phyloP scores from a whole-genome alignment of 2,888 invertebrate species.

The Lacanobia wlatinum region DNA sequence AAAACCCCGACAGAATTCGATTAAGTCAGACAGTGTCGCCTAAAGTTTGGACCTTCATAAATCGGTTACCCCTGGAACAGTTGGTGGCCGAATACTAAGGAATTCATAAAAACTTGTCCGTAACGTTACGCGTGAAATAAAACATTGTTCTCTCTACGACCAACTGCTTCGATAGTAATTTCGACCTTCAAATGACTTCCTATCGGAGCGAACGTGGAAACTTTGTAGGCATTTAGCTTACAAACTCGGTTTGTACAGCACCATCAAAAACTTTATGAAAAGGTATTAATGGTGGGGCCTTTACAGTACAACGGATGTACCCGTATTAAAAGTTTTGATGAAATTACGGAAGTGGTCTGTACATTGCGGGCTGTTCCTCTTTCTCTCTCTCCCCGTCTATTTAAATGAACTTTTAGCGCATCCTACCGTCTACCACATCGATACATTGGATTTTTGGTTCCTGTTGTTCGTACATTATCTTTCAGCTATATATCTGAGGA shows the following conservation, averaged over 20 bases:
- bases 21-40: conserved; percentile 70
- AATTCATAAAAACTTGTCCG: conserved; percentile 66
- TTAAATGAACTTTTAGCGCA: conserved; percentile 22
- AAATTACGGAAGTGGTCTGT: conserved; percentile 40
- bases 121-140: conserved; percentile 42
- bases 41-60: conserved; percentile 72
- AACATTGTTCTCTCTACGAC: conserved; percentile 39
- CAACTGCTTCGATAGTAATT: conserved; percentile 52
- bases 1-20: conserved; percentile 73
- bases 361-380: conserved; percentile 6
- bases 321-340: conserved; percentile 64
- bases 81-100: conserved; percentile 60
- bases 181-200: conserved; percentile 44
- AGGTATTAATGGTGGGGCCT: conserved; percentile 55
- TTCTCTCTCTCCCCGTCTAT: conserved; percentile 1
- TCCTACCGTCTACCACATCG: conserved; percentile 13
- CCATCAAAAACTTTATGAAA: conserved; percentile 56
- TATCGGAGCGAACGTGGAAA: conserved; percentile 48
- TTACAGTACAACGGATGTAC: conserved; percentile 50
- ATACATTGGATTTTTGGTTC: background rate
- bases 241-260: conserved; percentile 37
- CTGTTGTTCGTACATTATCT: background rate
- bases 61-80: conserved; percentile 68
- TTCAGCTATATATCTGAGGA: background rate
- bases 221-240: conserved; percentile 50